These are phyloP conservation scores for Pterocles burchelli DNA, from an alignment of 2,113 vertebrate species.

Conservation along the genomic window DNA sequence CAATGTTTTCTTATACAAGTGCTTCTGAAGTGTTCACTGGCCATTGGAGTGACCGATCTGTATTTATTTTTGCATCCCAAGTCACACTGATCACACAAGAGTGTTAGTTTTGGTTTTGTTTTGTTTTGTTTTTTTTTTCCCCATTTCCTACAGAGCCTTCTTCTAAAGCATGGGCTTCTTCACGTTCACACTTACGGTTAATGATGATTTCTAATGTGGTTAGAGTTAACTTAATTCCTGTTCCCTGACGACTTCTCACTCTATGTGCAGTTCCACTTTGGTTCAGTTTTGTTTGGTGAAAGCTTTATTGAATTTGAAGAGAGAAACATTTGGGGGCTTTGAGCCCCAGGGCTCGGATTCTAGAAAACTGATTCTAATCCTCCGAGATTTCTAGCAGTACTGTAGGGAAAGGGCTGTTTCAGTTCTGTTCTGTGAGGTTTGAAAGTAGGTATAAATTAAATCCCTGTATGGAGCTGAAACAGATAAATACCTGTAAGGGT, in stretches of 20 bases:
- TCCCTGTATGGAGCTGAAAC: neutral
- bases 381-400: neutral
- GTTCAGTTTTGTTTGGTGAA: neutral
- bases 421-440: neutral
- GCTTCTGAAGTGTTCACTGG: neutral
- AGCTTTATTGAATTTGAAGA: neutral
- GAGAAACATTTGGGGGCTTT: neutral
- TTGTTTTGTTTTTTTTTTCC: neutral
- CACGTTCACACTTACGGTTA: neutral
- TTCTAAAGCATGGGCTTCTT: neutral
- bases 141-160: neutral
- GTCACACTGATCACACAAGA: neutral
- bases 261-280: neutral
- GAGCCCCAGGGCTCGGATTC: neutral
- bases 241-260: too few species aligned
- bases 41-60: rapidly evolving
- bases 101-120: too few species aligned
- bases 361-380: neutral
- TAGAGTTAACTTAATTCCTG: too few species aligned
- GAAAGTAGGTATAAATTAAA: neutral
- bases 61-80: neutral
- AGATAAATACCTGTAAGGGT: neutral
- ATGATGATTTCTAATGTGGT: neutral
- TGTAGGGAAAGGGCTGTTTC: neutral
- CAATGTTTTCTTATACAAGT: neutral